Base-by-base conservation (phyloP, 2,113 vertebrate genomes). In the Xerus inauris region DNA sequence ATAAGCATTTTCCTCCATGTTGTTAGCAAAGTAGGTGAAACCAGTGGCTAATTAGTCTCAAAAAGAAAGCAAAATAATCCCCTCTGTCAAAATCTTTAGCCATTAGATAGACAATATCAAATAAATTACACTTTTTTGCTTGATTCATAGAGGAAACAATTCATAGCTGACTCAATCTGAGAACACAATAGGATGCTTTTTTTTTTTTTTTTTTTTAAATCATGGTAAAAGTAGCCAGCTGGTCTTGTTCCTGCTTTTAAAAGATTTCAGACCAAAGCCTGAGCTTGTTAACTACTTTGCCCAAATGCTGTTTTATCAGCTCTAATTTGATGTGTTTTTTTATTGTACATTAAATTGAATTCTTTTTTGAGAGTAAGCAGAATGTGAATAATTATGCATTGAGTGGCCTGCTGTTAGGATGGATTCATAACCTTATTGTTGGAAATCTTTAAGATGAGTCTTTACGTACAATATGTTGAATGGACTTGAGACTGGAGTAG, bases 1-100 rank as follows among this genome's bases (percentile, higher is more conserved):
- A 96, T 93, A 94, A 96, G 59, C 79, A 81, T 94, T 94, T 97
- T 67, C 30, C 10, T 45, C 65, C 71, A 19, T 71, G 49, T 80
- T 83, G 51, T 88, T 87, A 87, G 71, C 45, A 77, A 97, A 84
- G 24, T 89, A 92, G 92, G 94, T 94, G 96, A 97, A 93, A 59
- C 32, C 87, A 38, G 69, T 38, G 45, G 79, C 89, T 95, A 93
- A 95, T 94, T 89, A 84, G 75, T 94, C 69, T 83, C 32, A 64
- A 76, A 96, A 79, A 91, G 80, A 96, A 93, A 94, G 57, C 42
- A 12, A 62, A 95, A 49, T 93, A 96, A 89, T 89, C 54, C 59
- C 38, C 54, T 75, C 64, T 92, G 54, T 91, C 82, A 94, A n/a
- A 87, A 72, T 92, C 77, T 91, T 79, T 8, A 80, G 75, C 54